Evolutionary conservation across 2,797 vertebrate species (phyloP).

Genomic region (Anomalospiza imberbis): DNA sequence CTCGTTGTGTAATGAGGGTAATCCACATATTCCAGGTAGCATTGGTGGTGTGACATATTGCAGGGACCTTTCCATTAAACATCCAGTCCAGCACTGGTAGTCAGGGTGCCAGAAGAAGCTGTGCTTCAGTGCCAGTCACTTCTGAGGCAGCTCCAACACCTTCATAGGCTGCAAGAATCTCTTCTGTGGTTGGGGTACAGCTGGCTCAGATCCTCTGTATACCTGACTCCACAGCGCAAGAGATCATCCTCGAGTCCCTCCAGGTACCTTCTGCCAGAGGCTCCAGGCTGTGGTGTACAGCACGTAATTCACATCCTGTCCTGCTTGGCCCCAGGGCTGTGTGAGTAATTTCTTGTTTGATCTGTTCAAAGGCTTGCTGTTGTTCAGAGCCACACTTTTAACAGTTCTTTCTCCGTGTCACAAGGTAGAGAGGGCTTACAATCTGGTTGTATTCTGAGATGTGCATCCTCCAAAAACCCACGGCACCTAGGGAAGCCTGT

Average conservation of each 20-base stretch:
- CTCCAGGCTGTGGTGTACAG: neutral
- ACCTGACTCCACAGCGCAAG: neutral
- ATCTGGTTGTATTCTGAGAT: neutral
- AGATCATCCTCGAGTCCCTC: neutral
- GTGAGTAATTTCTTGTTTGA: neutral
- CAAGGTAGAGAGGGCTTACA: neutral
- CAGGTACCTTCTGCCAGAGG: neutral
- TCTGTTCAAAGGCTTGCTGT: neutral
- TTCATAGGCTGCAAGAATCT: neutral
- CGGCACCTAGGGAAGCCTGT: rapidly evolving
- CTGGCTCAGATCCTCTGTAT: neutral
- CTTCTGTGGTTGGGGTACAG: neutral
- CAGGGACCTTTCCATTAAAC: neutral
- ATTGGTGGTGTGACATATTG: neutral
- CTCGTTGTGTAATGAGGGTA: neutral
- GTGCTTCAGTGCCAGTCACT: neutral
- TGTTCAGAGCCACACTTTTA: neutral
- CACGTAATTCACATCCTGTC: neutral
- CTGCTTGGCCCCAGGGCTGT: neutral
- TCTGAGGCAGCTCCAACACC: neutral
- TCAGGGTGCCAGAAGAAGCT: neutral
- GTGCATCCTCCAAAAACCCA: neutral
- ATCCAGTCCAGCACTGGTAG: neutral
- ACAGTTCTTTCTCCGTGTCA: rapidly evolving
- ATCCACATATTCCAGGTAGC: neutral